Conservation (phyloP, 2,888 invertebrate species). For the Isotomurus palustris region DNA sequence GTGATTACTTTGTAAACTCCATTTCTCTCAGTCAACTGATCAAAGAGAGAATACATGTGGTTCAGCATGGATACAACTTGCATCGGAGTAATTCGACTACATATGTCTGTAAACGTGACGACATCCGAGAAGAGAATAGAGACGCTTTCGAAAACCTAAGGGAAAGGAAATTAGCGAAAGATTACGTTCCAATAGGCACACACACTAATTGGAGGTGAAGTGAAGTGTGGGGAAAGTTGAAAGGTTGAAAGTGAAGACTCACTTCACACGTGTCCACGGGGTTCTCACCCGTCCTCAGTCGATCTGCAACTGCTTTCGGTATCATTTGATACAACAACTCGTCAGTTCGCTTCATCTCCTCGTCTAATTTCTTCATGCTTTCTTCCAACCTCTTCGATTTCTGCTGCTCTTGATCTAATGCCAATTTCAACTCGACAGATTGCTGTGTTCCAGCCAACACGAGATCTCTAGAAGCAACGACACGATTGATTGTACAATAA, state of each 20-base stretch:
- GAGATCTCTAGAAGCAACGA: slow-evolving; percentile 74
- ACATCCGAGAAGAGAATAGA: slow-evolving; percentile 97
- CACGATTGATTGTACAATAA: no score
- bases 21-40: slow-evolving; percentile 85
- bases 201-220: no score
- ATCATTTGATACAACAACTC: slow-evolving; percentile 97
- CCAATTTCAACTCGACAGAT: slow-evolving; percentile 90
- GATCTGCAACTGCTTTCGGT: slow-evolving; percentile 93
- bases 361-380: slow-evolving; percentile 91
- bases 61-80: slow-evolving; percentile 97
- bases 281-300: slow-evolving; percentile 87
- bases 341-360: slow-evolving; percentile 93
- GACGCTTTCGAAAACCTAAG: slow-evolving; percentile 94
- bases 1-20: slow-evolving; percentile 80
- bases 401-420: slow-evolving; percentile 92
- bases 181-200: no score
- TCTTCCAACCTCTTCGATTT: slow-evolving; percentile 94
- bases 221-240: no score
- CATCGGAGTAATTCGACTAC: slow-evolving; percentile 92
- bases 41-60: slow-evolving; percentile 96
- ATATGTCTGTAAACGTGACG: slow-evolving; percentile 95
- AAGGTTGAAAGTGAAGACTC: slow-evolving; percentile 35
- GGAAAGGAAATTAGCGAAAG: no score
- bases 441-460: slow-evolving; percentile 97
- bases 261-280: slow-evolving; percentile 97